Percentiles rank a stretch among this genome's conserved stretches.
Evolutionary conservation across 2,113 vertebrate species (phyloP).

Genomic region (Anhinga rufa): DNA sequence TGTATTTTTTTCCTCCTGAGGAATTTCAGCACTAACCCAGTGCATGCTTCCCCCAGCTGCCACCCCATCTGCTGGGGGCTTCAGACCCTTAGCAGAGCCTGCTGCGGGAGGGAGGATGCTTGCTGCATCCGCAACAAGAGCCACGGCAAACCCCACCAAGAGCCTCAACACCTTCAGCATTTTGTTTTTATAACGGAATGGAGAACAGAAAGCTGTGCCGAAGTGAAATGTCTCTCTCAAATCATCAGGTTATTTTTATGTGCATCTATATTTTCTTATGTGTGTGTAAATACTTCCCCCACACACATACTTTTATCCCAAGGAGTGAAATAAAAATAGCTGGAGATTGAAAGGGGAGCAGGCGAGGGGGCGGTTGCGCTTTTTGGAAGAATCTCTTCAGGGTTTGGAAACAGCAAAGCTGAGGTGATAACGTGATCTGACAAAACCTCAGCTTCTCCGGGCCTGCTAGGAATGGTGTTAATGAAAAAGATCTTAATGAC

Average conservation of each 20-base stretch:
- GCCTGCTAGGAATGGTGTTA: slow-evolving; percentile 40
- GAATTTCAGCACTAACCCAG: neutral
- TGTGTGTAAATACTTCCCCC: slow-evolving; percentile 17
- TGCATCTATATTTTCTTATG: neutral
- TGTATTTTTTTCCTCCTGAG: neutral
- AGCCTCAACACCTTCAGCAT: neutral
- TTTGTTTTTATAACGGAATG: neutral
- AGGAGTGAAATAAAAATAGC: slow-evolving; percentile 17
- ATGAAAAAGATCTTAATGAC: slow-evolving; percentile 23
- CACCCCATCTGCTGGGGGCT: fast-evolving
- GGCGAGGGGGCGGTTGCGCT: neutral
- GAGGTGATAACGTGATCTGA: slow-evolving; percentile 40
- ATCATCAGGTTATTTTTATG: slow-evolving; percentile 26
- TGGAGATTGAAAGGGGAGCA: neutral
- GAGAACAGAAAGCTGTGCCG: neutral
- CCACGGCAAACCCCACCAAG: neutral
- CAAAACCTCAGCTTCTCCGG: slow-evolving; percentile 25
- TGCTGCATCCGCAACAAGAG: neutral
- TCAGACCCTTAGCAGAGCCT: neutral
- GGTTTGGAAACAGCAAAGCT: slow-evolving; percentile 28
- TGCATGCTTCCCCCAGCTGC: neutral
- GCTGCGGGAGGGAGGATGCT: neutral
- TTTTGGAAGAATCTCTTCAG: slow-evolving; percentile 24
- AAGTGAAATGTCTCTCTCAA: neutral
- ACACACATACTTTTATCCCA: neutral